A percentile compares a stretch with the other conserved stretches of the same genome.
Conservation (phyloP, 2,113 vertebrate species). For the Ivindomyrus marchei region DNA sequence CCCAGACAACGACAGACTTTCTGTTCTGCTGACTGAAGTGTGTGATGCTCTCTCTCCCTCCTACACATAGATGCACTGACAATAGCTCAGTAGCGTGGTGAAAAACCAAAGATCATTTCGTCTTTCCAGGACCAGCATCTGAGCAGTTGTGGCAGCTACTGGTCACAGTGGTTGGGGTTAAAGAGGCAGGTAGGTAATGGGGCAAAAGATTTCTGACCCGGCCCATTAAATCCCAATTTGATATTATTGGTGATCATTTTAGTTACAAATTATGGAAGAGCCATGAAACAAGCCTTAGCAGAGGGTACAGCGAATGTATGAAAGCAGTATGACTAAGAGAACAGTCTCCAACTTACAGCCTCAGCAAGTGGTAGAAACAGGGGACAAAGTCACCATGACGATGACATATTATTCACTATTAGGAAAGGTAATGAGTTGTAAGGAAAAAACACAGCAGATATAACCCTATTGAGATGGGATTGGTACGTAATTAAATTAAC, state of each 20-base stretch:
- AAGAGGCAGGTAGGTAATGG: not conserved
- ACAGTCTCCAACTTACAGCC: not conserved
- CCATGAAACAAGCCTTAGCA: not conserved
- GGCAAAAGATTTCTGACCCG: not conserved
- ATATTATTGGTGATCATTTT: not conserved
- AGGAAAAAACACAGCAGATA: not conserved
- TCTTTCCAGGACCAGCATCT: not conserved
- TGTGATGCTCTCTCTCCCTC: not conserved
- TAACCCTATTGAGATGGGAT: not conserved
- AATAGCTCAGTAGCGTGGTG: not conserved
- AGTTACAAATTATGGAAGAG: not conserved
- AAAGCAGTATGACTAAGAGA: not conserved
- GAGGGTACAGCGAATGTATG: not conserved
- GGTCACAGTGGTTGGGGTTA: not conserved
- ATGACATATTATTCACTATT: not conserved
- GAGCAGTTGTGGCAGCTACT: not conserved
- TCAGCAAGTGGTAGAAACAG: not conserved
- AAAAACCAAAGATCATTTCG: not conserved
- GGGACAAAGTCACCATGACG: not conserved
- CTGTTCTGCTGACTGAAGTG: not conserved
- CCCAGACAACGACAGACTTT: not conserved
- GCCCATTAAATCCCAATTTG: not conserved
- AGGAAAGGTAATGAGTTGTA: not conserved
- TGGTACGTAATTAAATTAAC: not conserved
- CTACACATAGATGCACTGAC: not conserved